phyloP scores from a whole-genome alignment of 2,113 vertebrate species.

The Chinchilla lanigera region DNA sequence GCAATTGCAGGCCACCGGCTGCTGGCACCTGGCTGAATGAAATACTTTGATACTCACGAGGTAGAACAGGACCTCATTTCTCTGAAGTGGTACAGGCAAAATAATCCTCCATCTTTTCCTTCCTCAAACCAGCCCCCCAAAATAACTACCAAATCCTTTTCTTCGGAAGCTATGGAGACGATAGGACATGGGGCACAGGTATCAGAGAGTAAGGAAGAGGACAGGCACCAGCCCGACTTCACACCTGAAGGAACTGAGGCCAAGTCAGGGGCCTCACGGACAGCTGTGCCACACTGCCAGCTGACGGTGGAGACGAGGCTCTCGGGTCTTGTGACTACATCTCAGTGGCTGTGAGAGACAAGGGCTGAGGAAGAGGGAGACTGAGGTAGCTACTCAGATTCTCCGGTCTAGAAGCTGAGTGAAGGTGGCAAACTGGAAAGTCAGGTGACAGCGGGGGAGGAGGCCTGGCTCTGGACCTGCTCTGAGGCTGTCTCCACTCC shows the following conservation, averaged over 20 bases:
- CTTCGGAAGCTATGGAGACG: not conserved
- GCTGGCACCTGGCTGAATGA: not conserved
- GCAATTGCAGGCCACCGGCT: not conserved
- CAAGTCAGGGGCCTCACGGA: not conserved
- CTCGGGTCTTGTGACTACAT: not conserved
- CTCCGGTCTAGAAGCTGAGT: conserved; percentile 33
- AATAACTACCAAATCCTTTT: not conserved
- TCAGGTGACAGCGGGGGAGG: conserved; percentile 57
- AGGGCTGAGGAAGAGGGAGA: not conserved
- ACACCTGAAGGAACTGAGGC: conserved; percentile 11
- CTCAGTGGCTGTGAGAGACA: not conserved
- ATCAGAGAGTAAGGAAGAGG: not conserved
- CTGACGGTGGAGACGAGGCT: not conserved
- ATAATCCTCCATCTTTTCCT: not conserved
- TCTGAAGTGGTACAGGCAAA: not conserved
- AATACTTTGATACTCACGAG: not conserved
- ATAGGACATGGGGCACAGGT: not conserved
- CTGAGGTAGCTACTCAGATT: conserved; percentile 50
- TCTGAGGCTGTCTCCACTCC: not conserved
- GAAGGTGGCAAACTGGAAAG: conserved; percentile 40
- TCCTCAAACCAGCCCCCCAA: not conserved
- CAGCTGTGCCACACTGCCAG: not conserved
- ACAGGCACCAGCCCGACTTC: not conserved
- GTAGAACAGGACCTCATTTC: not conserved
- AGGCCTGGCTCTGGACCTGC: conserved; percentile 17